Percentiles rank a stretch among this genome's conserved stretches.
phyloP scores from a whole-genome alignment of 2,113 vertebrate genomes.

The Alligator sinensis region DNA sequence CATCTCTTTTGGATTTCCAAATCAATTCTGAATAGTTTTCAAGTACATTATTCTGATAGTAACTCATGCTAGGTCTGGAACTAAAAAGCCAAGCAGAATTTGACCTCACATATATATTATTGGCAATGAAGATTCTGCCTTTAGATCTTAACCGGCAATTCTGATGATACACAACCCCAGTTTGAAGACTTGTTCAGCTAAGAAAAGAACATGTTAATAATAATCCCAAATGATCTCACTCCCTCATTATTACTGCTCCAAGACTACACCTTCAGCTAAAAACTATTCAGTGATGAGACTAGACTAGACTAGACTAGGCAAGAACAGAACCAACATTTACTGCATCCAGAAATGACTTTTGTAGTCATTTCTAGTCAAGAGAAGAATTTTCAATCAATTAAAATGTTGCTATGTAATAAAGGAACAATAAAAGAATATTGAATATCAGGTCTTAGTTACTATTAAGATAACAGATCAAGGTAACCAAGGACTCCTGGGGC shows the following conservation, averaged over 20 bases:
- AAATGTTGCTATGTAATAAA: neutral
- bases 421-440: neutral
- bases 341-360: neutral
- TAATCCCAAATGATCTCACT: neutral
- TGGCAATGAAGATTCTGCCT: neutral
- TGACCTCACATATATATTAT: neutral
- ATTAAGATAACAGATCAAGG: neutral
- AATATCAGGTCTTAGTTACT: neutral
- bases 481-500: conserved; percentile 36
- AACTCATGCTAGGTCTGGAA: neutral
- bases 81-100: neutral
- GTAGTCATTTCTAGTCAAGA: conserved; percentile 3
- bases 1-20: neutral
- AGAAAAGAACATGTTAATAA: neutral
- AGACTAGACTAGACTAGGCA: neutral
- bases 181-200: neutral
- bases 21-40: fast-evolving
- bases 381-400: neutral
- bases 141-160: neutral
- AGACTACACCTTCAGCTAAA: neutral
- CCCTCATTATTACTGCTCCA: neutral
- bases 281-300: neutral
- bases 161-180: neutral
- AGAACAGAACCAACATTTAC: neutral
- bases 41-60: neutral